phyloP scores from a whole-genome alignment of 2,113 vertebrate species.

The Solea solea region DNA sequence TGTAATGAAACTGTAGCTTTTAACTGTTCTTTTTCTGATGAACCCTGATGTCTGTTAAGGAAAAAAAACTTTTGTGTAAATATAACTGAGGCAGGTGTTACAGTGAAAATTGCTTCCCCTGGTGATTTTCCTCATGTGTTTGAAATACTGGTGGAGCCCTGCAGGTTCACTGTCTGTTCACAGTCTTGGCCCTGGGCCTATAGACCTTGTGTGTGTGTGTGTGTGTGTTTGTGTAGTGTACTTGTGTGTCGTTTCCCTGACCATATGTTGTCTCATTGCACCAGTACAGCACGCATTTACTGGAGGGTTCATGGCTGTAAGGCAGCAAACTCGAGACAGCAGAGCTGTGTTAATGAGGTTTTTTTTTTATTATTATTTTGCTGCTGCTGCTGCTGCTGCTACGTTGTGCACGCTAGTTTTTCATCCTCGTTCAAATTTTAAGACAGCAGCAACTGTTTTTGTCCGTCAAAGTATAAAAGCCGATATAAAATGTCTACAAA shows the following conservation, averaged over 20 bases:
- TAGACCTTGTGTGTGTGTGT: background rate
- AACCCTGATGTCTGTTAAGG: too few species aligned
- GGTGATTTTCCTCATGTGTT: slow-evolving; percentile 23
- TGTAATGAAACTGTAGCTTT: too few species aligned
- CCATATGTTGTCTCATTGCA: slow-evolving; percentile 45
- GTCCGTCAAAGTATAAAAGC: slow-evolving; percentile 3
- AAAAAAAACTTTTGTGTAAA: background rate
- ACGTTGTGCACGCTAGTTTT: background rate
- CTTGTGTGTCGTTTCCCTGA: background rate
- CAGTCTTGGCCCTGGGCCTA: background rate
- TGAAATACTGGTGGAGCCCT: slow-evolving; percentile 42
- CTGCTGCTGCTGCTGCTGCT: slow-evolving; percentile 13
- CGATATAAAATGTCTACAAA: background rate
- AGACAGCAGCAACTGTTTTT: background rate
- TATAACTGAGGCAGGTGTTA: slow-evolving; percentile 42
- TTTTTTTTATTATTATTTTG: slow-evolving; percentile 38
- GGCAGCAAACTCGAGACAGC: slow-evolving; percentile 61
- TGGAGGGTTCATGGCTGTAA: slow-evolving; percentile 27
- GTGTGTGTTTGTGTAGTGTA: background rate
- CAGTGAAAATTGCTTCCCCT: slow-evolving; percentile 37
- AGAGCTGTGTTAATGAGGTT: slow-evolving; percentile 50
- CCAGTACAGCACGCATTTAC: slow-evolving; percentile 26
- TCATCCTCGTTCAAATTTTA: background rate
- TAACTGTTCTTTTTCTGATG: too few species aligned
- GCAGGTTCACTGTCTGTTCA: slow-evolving; percentile 20